Base-by-base conservation (phyloP, 2,888 invertebrate species). In the Dione vanillae region DNA sequence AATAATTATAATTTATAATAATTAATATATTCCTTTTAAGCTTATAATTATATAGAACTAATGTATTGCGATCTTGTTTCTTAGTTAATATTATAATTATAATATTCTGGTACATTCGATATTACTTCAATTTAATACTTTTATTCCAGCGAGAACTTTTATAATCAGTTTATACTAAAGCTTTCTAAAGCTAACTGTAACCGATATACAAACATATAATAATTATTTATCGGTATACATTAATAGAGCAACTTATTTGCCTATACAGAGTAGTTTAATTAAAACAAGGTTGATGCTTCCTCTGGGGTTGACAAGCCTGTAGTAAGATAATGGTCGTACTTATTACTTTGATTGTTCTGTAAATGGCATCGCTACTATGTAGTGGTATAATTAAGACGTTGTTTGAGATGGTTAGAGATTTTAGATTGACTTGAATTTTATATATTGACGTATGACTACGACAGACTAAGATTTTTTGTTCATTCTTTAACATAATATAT, bases 271-370 rank as follows among this genome's bases (percentile, higher is more conserved):
- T 61, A 61, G 11, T 61, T 61, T 61, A 61, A 61, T 61, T 61
- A 45, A 61, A 61, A 61, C 61, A 27, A 45, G 45, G 61, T 61
- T 61, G 45, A 61, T 61, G 61, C 59, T 43, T 43, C 35, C 11
- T 43, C 66, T 66, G 66, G 9, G 19, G 16, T 58, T 58, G 66
- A 58, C 56, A 45, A 35, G 20, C 19, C 58, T 40, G 20, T 66
- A 37, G 47, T 51, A 52, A 65, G 52, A 65, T 51, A 65, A 65
- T 52, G 8, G 52, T 65, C 65, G 52, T 56, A 45, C 56, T 35
- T 61, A 61, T 27, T 61, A 56, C 37, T 45, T 35, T 27, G 61
- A 45, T 27, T 7, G 16, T 61, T 10, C 45, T 61, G 61, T 61
- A 45, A 61, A 35, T 61, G 45, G 61, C 61, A 61, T 27, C 27